Evolutionary conservation across 2,888 invertebrate genomes (phyloP).

Genomic region (Cyrtodaria siliqua): DNA sequence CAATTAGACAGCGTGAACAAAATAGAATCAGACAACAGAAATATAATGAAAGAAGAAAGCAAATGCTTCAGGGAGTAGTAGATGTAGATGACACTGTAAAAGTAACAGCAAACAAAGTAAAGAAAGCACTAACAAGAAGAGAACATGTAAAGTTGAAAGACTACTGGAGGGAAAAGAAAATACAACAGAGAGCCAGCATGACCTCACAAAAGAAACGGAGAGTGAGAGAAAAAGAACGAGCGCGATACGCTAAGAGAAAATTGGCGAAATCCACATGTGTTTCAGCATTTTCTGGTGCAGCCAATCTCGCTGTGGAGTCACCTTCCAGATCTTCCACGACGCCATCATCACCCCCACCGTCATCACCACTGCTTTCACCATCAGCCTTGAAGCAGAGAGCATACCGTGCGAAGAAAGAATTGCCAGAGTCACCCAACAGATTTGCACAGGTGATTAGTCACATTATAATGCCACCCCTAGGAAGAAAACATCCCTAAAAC

Average conservation of each 20-base stretch:
- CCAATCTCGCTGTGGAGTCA: background rate
- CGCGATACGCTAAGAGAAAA: slow-evolving; percentile 1
- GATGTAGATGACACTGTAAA: no score
- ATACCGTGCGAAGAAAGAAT: background rate
- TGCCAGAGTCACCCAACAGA: background rate
- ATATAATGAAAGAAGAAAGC: no score
- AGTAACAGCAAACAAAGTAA: no score
- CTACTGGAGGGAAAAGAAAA: no score
- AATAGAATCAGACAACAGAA: no score
- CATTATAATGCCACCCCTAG: background rate
- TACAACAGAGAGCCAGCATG: no score
- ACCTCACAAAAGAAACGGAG: no score
- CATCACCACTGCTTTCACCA: background rate
- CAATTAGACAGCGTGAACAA: no score
- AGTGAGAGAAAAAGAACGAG: background rate
- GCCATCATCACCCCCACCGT: background rate
- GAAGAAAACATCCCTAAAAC: background rate
- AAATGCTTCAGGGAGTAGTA: no score
- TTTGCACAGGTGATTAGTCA: background rate
- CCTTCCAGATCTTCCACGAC: background rate
- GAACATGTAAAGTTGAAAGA: no score
- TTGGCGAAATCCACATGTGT: background rate
- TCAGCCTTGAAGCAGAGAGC: slow-evolving; percentile 1
- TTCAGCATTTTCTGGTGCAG: no score
- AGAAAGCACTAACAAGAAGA: no score